Percentiles rank a stretch among this genome's conserved stretches.
phyloP scores from a whole-genome alignment of 2,113 vertebrate species.

The Limanda limanda region DNA sequence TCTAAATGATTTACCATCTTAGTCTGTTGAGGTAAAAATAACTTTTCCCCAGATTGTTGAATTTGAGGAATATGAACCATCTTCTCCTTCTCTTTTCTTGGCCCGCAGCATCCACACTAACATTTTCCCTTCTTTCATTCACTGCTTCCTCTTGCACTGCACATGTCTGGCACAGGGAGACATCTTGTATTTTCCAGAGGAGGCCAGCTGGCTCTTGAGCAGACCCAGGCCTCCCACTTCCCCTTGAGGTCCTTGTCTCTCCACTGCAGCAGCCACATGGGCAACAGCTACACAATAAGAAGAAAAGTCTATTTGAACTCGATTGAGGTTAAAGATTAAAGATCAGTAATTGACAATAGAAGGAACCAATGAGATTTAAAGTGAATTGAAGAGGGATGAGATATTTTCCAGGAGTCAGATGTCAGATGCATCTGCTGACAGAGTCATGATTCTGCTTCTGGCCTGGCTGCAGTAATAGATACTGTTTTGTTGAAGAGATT shows the following conservation, averaged over 20 bases:
- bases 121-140: constrained; percentile 54
- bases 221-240: constrained; percentile 52
- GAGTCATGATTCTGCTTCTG: constrained; percentile 9
- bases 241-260: constrained; percentile 53
- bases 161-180: constrained; percentile 56
- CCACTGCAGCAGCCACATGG: constrained; percentile 26
- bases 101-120: constrained; percentile 37
- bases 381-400: neutral
- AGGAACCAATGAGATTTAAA: neutral
- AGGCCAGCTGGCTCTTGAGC: constrained; percentile 50
- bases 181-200: constrained; percentile 65
- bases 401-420: neutral
- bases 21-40: too few species aligned
- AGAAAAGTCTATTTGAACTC: neutral
- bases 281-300: neutral
- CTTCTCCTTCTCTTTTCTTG: constrained; percentile 36
- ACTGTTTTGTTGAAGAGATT: neutral
- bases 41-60: constrained; percentile 16
- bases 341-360: neutral
- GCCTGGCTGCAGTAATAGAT: neutral
- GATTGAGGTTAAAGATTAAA: neutral
- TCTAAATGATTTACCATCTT: too few species aligned
- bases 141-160: constrained; percentile 23
- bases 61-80: constrained; percentile 37
- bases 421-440: neutral